Evolutionary conservation across 2,888 invertebrate species (phyloP).

Genomic region (Operophtera brumata): DNA sequence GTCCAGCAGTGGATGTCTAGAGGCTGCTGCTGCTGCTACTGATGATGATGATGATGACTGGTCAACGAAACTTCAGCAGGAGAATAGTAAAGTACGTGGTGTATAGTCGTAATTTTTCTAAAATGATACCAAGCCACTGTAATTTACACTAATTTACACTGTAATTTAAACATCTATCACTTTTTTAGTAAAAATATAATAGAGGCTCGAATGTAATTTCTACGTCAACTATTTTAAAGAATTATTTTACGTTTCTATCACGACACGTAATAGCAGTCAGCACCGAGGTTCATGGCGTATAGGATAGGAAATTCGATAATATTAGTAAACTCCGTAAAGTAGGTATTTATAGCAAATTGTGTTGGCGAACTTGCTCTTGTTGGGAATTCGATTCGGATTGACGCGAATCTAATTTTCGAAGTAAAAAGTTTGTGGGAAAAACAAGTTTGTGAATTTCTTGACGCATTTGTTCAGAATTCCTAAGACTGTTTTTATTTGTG

Average conservation of each 20-base stretch:
- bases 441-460: constrained; percentile 7
- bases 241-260: background rate
- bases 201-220: too few species aligned
- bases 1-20: too few species aligned
- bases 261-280: background rate
- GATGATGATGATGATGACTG: too few species aligned
- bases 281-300: background rate
- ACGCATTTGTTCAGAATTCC: constrained; percentile 4
- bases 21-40: too few species aligned
- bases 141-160: too few species aligned
- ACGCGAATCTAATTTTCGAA: constrained; percentile 13
- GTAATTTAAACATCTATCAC: too few species aligned
- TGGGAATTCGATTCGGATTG: constrained; percentile 14
- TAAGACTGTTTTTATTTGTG: background rate
- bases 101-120: too few species aligned
- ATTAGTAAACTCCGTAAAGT: constrained; percentile 18
- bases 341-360: constrained; percentile 21
- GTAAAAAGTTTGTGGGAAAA: constrained; percentile 14
- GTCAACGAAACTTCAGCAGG: too few species aligned
- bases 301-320: constrained; percentile 18
- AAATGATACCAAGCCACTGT: too few species aligned
- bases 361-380: constrained; percentile 10
- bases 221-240: background rate
- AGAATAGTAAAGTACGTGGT: too few species aligned
- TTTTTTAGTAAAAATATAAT: too few species aligned